These are phyloP conservation scores for Macrophya annulata DNA, from an alignment of 2,888 invertebrate genomes.

Conservation along the genomic window DNA sequence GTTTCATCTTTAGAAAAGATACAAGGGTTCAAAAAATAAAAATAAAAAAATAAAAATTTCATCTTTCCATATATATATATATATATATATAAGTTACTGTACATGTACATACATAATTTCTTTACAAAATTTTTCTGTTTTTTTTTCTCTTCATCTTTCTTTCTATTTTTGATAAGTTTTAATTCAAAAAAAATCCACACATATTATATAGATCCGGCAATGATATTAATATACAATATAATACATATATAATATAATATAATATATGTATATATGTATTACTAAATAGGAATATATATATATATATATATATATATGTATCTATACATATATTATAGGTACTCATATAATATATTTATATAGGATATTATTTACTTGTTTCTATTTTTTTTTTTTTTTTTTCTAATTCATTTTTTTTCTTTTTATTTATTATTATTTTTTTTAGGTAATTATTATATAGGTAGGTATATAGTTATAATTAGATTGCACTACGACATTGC, in stretches of 20 bases:
- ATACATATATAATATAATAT: neutral
- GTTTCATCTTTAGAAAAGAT: neutral
- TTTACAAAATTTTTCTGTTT: too few species aligned
- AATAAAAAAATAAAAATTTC: neutral
- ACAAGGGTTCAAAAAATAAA: neutral
- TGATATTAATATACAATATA: neutral
- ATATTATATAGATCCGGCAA: neutral
- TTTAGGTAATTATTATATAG: neutral
- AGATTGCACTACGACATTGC: slow-evolving; percentile 75
- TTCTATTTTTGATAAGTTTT: too few species aligned
- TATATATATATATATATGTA: too few species aligned
- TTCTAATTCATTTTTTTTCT: neutral
- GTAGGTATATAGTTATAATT: slow-evolving; percentile 60
- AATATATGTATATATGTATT: neutral
- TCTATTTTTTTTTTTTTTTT: neutral
- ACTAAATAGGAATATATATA: neutral
- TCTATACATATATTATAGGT: too few species aligned
- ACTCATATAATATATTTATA: neutral
- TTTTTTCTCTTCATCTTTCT: too few species aligned
- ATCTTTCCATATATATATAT: too few species aligned
- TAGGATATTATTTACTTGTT: neutral
- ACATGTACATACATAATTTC: too few species aligned
- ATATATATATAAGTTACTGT: too few species aligned
- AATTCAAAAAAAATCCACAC: too few species aligned
- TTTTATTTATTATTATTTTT: neutral